These are phyloP conservation scores for Porphyrio hochstetteri DNA, from an alignment of 2,113 vertebrate species.

Conservation along the genomic window DNA sequence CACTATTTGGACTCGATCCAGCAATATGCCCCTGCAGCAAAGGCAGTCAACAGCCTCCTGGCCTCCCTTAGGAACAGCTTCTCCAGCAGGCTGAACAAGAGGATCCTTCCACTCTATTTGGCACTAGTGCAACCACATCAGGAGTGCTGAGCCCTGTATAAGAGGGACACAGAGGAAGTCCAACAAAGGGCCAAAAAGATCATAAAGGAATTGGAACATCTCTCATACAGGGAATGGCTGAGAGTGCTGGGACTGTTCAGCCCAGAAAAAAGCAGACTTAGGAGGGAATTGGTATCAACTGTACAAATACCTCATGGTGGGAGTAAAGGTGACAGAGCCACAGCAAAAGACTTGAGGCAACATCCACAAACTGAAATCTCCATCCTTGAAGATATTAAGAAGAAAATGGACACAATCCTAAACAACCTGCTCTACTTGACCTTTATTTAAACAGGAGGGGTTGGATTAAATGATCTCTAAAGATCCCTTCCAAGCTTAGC, in stretches of 20 bases:
- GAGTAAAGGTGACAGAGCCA: background rate
- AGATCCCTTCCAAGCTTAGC: background rate
- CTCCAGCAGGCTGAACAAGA: background rate
- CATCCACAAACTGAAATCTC: background rate
- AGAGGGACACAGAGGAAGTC: fast-evolving
- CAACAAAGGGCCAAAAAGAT: background rate
- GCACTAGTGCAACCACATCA: background rate
- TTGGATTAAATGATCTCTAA: background rate
- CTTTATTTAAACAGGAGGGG: background rate
- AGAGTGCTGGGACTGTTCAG: background rate
- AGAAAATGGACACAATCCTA: background rate
- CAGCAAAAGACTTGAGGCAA: background rate
- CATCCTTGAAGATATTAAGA: background rate
- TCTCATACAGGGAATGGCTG: background rate
- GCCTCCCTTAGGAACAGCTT: background rate
- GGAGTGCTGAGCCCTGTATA: background rate
- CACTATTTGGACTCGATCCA: background rate
- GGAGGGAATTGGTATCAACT: background rate
- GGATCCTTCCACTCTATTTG: background rate
- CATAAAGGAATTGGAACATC: background rate
- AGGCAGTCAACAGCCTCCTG: background rate
- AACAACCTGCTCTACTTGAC: background rate
- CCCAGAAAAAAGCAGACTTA: background rate
- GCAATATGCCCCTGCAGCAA: background rate
- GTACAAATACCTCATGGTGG: background rate